Evolutionary conservation across 2,888 invertebrate species (phyloP).

Genomic region (Tipula unca): DNA sequence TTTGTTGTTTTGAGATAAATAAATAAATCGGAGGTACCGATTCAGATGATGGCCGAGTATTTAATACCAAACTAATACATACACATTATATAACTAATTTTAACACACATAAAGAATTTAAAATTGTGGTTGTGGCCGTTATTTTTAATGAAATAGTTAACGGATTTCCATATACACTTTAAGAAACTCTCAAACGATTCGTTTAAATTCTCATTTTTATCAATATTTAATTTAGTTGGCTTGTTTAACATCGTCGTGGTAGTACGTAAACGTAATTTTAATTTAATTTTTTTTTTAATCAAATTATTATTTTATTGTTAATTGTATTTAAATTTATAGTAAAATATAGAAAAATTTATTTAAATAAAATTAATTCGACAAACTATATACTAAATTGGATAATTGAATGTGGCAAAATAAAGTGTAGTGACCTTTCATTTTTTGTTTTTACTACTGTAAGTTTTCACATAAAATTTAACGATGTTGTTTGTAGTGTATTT

Average conservation of each 20-base stretch:
- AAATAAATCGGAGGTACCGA: neutral
- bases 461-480: neutral
- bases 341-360: neutral
- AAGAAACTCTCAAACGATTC: neutral
- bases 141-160: neutral
- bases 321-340: neutral
- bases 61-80: neutral
- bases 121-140: neutral
- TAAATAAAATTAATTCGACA: neutral
- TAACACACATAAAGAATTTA: neutral
- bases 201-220: conserved; percentile 4
- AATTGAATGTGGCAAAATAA: neutral
- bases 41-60: neutral
- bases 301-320: neutral
- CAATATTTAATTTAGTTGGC: neutral
- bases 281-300: neutral
- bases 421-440: neutral
- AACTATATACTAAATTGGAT: neutral
- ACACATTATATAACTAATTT: too few species aligned
- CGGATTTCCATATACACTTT: neutral
- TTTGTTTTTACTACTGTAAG: neutral
- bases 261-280: neutral
- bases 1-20: neutral
- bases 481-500: neutral
- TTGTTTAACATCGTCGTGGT: conserved; percentile 8